A percentile compares a stretch with the other conserved stretches of the same genome.
phyloP scores from a whole-genome alignment of 2,797 vertebrate species.

The Neoniphon sammara region DNA sequence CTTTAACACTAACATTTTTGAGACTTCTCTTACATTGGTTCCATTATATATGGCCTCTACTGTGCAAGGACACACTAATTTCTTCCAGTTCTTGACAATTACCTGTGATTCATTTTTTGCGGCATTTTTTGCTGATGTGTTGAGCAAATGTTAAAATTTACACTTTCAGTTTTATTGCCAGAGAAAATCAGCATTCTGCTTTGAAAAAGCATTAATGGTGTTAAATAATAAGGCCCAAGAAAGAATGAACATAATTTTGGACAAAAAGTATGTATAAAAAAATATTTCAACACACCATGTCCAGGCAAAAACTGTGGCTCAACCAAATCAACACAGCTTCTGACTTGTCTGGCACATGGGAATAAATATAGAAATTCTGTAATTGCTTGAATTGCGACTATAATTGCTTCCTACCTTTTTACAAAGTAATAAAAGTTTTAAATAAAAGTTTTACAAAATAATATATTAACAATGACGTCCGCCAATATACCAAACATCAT shows the following conservation, averaged over 20 bases:
- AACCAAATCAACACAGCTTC: too few species aligned
- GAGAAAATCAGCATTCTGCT: not conserved
- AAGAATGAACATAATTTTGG: not conserved
- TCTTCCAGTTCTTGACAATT: conserved; percentile 2
- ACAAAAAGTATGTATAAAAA: not conserved
- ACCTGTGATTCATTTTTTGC: conserved; percentile 28
- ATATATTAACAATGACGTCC: too few species aligned
- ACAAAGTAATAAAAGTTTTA: too few species aligned
- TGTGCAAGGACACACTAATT: conserved; percentile 7
- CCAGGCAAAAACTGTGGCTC: too few species aligned
- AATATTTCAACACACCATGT: too few species aligned
- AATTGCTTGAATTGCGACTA: too few species aligned
- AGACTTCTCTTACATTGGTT: conserved; percentile 30
- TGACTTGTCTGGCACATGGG: too few species aligned
- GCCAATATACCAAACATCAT: too few species aligned
- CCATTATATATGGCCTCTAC: conserved; percentile 26
- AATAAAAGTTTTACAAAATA: too few species aligned
- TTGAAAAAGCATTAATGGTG: not conserved
- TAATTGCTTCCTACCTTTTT: too few species aligned
- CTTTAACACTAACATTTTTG: conserved; percentile 20
- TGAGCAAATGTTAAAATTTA: conserved; percentile 25
- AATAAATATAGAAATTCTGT: too few species aligned
- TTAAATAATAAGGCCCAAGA: not conserved
- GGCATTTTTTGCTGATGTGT: conserved; percentile 1
- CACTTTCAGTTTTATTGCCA: conserved; percentile 15